Conservation (phyloP, 2,113 vertebrate genomes). For the Galemys pyrenaicus region DNA sequence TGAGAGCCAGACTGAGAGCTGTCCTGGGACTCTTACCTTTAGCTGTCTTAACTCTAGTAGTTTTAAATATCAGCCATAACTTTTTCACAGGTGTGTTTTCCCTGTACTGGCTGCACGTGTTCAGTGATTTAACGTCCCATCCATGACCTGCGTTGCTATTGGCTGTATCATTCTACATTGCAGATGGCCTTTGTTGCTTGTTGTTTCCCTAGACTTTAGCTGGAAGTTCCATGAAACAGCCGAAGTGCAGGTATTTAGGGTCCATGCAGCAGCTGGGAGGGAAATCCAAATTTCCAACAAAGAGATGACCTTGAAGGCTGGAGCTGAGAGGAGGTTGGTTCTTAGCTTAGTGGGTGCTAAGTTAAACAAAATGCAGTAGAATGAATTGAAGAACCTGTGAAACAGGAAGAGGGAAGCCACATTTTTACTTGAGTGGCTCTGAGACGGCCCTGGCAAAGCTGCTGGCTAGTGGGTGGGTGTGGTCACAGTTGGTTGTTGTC, state of each 20-base stretch:
- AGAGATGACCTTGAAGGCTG: conserved; percentile 47
- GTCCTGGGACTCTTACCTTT: conserved; percentile 63
- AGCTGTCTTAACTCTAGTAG: conserved; percentile 48
- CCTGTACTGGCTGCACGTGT: conserved; percentile 19
- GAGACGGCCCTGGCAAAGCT: not conserved
- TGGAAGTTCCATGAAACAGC: conserved; percentile 65
- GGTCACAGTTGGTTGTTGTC: not conserved
- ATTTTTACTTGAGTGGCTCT: not conserved
- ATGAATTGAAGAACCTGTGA: not conserved
- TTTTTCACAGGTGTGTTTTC: conserved; percentile 62
- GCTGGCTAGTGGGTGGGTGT: not conserved
- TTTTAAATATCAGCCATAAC: conserved; percentile 75
- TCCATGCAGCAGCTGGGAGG: conserved; percentile 10
- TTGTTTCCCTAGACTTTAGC: conserved; percentile 76
- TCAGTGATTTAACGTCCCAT: conserved; percentile 66
- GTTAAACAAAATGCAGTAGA: not conserved
- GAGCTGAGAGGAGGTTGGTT: not conserved
- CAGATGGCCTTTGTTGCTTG: conserved; percentile 51
- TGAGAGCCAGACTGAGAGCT: conserved; percentile 28
- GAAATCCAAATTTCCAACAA: conserved; percentile 50
- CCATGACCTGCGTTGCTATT: conserved; percentile 63
- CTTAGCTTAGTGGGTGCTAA: not conserved
- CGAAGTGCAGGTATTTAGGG: conserved; percentile 80
- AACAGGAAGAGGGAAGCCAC: not conserved
- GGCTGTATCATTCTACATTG: conserved; percentile 56